These are phyloP conservation scores for Hyperoodon ampullatus DNA, from an alignment of 2,113 vertebrate species.

Conservation along the genomic window DNA sequence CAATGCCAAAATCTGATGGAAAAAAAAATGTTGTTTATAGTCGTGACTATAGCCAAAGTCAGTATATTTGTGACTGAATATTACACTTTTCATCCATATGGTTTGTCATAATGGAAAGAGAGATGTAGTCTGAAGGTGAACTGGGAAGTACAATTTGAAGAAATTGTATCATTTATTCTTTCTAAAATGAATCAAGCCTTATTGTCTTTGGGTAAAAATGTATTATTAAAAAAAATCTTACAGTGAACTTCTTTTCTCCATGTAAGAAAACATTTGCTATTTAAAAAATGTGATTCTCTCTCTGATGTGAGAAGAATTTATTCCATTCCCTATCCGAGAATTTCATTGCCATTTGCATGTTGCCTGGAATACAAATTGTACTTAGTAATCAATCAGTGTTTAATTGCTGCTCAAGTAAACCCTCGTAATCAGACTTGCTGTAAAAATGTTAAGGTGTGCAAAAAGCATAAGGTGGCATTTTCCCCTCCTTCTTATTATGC, in stretches of 20 bases:
- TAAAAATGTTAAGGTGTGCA: slow-evolving; percentile 79
- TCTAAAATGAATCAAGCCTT: slow-evolving; percentile 34
- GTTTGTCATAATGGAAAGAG: not conserved
- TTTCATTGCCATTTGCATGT: slow-evolving; percentile 76
- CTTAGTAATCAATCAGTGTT: slow-evolving; percentile 80
- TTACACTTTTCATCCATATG: not conserved
- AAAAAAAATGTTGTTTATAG: slow-evolving; percentile 11
- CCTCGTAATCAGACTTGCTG: slow-evolving; percentile 78
- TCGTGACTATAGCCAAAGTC: not conserved
- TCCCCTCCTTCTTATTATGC: slow-evolving; percentile 75
- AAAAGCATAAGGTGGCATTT: slow-evolving; percentile 77
- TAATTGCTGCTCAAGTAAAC: slow-evolving; percentile 80
- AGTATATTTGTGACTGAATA: not conserved
- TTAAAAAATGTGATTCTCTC: slow-evolving; percentile 38
- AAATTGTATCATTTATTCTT: slow-evolving; percentile 31
- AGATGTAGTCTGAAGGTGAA: not conserved
- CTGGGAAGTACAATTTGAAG: not conserved
- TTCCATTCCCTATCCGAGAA: slow-evolving; percentile 63
- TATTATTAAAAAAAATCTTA: slow-evolving; percentile 23
- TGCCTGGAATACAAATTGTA: slow-evolving; percentile 75
- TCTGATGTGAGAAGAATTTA: slow-evolving; percentile 61
- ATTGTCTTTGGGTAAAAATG: slow-evolving; percentile 33
- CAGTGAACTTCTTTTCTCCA: not conserved
- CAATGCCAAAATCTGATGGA: not conserved
- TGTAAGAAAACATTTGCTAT: slow-evolving; percentile 19